These are phyloP conservation scores for Ischnus inquisitorius DNA, from an alignment of 2,888 invertebrate genomes.

Conservation along the genomic window DNA sequence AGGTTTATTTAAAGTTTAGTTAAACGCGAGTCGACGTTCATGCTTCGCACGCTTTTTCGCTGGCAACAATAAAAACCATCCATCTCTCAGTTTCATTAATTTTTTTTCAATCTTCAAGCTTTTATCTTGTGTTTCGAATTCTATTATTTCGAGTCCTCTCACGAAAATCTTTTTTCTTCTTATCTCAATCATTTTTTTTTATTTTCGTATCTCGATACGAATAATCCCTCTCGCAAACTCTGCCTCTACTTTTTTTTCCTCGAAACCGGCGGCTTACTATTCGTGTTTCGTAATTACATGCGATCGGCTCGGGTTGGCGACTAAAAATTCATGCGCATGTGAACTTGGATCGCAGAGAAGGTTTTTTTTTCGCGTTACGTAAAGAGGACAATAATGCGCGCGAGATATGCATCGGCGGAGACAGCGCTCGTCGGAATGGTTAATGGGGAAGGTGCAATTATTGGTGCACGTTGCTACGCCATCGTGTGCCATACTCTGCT, in stretches of 20 bases:
- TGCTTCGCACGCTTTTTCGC: too few relatives aligned
- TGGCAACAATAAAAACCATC: not conserved
- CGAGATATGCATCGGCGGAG: not conserved
- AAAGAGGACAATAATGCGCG: slow-evolving; percentile 7
- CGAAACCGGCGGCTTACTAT: too few relatives aligned
- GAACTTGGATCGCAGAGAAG: not conserved
- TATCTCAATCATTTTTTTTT: too few relatives aligned
- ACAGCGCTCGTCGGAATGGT: not conserved
- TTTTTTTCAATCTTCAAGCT: too few relatives aligned
- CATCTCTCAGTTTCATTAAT: too few relatives aligned
- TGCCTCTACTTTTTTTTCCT: not conserved
- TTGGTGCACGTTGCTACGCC: slow-evolving; percentile 9
- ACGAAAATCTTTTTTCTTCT: too few relatives aligned
- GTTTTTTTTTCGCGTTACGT: slow-evolving; percentile 29
- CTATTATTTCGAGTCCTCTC: too few relatives aligned
- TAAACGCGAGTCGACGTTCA: too few relatives aligned
- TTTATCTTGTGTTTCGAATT: too few relatives aligned
- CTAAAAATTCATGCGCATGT: slow-evolving; percentile 6
- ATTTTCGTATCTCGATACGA: not conserved
- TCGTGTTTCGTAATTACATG: not conserved
- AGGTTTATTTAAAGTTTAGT: too few relatives aligned
- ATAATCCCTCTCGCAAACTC: not conserved
- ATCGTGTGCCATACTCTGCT: not conserved
- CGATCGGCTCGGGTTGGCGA: not conserved
- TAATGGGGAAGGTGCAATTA: slow-evolving; percentile 37